Evolutionary conservation across 1,140 invertebrate species (phyloP), one percentile per base, ranked within the genome.

Genomic region (Microplitis demolitor): DNA sequence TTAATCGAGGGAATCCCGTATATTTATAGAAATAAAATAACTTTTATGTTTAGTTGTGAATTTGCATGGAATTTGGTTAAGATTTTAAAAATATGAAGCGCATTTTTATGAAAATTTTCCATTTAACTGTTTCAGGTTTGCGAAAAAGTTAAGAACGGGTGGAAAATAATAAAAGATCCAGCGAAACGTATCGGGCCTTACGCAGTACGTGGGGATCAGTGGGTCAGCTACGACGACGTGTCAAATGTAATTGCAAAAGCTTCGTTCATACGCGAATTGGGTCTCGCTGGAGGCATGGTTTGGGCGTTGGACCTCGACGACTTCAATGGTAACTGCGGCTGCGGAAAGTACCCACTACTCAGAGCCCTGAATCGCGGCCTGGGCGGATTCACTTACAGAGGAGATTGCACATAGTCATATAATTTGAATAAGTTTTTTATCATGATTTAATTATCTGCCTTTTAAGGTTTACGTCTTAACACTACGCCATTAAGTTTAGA

Each of bases 231-330:
- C 79, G 92, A 96, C 78, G 93, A 94, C 81, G 89, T 92, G 3
- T 87, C 88, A 2, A 93, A 92, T 71, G 90, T 93, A 60, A 84
- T 88, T 35, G 78, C 83, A 63, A 90, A 83, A 78, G 72, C 77
- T 1, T 85, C 91, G 60, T 88, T 91, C 68, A 88, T 92, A 0
- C 89, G 87, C 53, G 84, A 87, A 3, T 79, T 91, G 56, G 87
- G 90, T 6, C 80, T 94, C 3, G 92, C 92, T 1, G 94, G 94
- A 3, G 92, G 91, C 2, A 95, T 94, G 89, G 88, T 95, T 16
- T 96, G 94, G 94, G 93, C 94, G 0, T 82, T 95, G 13, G 92
- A 93, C 79, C 83, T 94, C 69, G 94, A 95, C 77, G 94, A 96
- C 80, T 94, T 94, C 87, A 87, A 88, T 39, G 90, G 90, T 64